These are phyloP conservation scores for Digitonthophagus gazella DNA, from an alignment of 2,888 invertebrate genomes.

Conservation along the genomic window DNA sequence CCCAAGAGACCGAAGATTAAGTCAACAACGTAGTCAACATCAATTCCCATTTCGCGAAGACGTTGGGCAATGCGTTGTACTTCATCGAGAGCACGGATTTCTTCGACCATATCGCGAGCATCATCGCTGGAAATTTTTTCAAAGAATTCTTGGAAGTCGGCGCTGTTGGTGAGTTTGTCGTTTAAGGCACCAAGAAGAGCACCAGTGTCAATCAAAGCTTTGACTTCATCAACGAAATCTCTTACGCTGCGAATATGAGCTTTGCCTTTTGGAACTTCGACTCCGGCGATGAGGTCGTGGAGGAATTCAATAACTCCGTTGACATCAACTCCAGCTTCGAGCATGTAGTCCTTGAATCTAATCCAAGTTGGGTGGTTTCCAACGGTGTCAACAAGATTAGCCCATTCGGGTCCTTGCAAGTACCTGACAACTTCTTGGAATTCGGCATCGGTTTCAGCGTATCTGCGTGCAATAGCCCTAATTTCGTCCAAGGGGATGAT, in stretches of 20 bases:
- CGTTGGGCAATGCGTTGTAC: constrained; percentile 31
- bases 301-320: constrained; percentile 28
- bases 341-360: constrained; percentile 32
- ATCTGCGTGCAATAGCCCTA: constrained; percentile 33
- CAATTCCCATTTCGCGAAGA: constrained; percentile 35
- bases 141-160: constrained; percentile 30
- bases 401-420: constrained; percentile 38
- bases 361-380: constrained; percentile 28
- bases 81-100: constrained; percentile 35
- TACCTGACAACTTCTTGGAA: constrained; percentile 34
- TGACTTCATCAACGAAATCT: constrained; percentile 30
- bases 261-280: not conserved
- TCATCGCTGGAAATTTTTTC: constrained; percentile 30
- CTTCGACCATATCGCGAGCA: constrained; percentile 33
- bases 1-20: constrained; percentile 34
- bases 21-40: constrained; percentile 32
- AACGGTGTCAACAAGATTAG: constrained; percentile 31
- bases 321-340: constrained; percentile 34
- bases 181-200: constrained; percentile 21
- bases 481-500: constrained; percentile 37
- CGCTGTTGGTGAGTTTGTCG: constrained; percentile 28
- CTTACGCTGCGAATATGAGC: constrained; percentile 19
- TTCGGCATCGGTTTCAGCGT: constrained; percentile 35
- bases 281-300: constrained; percentile 31
- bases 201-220: constrained; percentile 24